Evolutionary conservation across 2,888 invertebrate species (phyloP).

Genomic region (Sclerodermus sp.): DNA sequence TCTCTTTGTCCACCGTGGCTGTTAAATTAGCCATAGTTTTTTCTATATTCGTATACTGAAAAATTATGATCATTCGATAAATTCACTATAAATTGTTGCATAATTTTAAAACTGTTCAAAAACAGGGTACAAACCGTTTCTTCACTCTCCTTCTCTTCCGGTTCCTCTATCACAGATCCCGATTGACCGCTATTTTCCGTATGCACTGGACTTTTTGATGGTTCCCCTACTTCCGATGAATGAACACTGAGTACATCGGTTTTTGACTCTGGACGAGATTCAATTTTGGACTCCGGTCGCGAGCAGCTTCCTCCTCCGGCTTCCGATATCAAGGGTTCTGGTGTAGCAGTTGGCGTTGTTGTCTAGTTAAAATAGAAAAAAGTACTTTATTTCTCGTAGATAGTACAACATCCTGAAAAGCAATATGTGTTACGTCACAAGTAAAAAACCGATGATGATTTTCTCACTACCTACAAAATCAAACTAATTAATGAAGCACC

Average conservation of each 20-base stretch:
- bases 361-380: constrained; percentile 23
- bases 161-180: constrained; percentile 18
- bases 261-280: constrained; percentile 23
- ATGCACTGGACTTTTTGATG: too few relatives aligned
- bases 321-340: constrained; percentile 30
- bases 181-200: too few relatives aligned
- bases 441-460: too few relatives aligned
- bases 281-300: constrained; percentile 21
- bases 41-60: neutral
- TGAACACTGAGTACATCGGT: constrained; percentile 24
- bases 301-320: constrained; percentile 25
- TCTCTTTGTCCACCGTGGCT: constrained; percentile 38
- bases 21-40: constrained; percentile 4
- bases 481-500: too few relatives aligned
- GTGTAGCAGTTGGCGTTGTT: constrained; percentile 39
- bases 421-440: too few relatives aligned
- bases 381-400: too few relatives aligned
- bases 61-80: too few relatives aligned
- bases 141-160: constrained; percentile 16
- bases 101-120: too few relatives aligned
- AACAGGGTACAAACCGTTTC: constrained; percentile 6
- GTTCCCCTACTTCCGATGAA: too few relatives aligned
- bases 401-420: too few relatives aligned
- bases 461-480: too few relatives aligned
- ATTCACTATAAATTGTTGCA: too few relatives aligned